Evolutionary conservation across 2,888 invertebrate species (phyloP).

Genomic region (Calliopum simillimum): DNA sequence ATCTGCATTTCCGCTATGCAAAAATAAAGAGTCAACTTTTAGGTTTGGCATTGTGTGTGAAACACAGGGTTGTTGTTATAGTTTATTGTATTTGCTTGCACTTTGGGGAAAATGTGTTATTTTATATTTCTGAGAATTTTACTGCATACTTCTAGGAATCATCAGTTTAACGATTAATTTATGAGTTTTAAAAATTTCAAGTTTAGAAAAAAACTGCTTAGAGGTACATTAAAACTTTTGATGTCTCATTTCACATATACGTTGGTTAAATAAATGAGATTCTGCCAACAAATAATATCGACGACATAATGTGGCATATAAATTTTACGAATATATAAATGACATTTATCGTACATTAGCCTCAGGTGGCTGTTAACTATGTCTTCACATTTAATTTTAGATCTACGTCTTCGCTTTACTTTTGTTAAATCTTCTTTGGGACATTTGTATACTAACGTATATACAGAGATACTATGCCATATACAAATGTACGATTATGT

Average conservation of each 20-base stretch:
- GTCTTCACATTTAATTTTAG: conserved; percentile 12
- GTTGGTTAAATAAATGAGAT: no score
- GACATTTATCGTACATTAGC: conserved; percentile 33
- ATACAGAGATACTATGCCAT: no score
- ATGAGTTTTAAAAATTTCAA: background rate
- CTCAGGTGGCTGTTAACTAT: conserved; percentile 39
- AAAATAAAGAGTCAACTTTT: conserved; percentile 38
- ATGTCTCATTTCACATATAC: no score
- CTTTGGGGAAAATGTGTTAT: no score
- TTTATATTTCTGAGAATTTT: no score
- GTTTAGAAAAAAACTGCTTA: background rate
- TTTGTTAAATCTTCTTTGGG: background rate
- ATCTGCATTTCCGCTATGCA: background rate
- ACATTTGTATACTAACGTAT: no score
- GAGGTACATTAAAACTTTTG: conserved; percentile 18
- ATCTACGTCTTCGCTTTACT: conserved; percentile 8
- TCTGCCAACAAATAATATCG: no score
- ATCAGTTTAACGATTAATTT: conserved; percentile 7
- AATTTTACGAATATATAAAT: no score
- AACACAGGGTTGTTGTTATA: conserved; percentile 8
- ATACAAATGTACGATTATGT: no score
- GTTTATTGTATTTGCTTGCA: background rate
- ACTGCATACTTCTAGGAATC: background rate
- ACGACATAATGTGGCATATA: no score
- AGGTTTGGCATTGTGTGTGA: conserved; percentile 51